Evolutionary conservation across 1,140 invertebrate species (phyloP), one percentile per base, ranked within the genome.

Genomic region (Orius insidiosus): DNA sequence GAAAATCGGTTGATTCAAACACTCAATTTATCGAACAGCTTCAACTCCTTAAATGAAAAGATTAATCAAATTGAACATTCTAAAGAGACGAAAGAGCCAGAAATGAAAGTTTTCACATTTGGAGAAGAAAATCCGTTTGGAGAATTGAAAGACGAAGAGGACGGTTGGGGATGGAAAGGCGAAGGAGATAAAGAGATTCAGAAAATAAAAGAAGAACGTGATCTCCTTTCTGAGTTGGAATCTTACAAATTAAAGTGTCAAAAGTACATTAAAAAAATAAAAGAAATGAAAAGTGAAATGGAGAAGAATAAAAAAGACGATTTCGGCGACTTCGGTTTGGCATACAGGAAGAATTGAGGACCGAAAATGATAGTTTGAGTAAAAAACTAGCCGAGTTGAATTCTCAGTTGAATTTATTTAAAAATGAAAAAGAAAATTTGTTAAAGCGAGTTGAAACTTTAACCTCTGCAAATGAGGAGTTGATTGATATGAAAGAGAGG

Each of bases 401-500:
- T 40, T 60, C 63, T 34, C 72, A 75, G 37, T 54, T 70, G 7
- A 70, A 69, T 18, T 73, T 71, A 58, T 65, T 74, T 19, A 67
- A 68, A 44, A 51, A 56, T 0, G 81, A 85, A 48, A 80, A 76
- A 55, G 74, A 76, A 47, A 64, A 65, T 52, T 55, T 83, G 5
- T 50, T 67, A 11, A 82, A 85, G 54, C 70, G 72, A 59, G 69
- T 85, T 43, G 82, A 85, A 51, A 69, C 81, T 5, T 59, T 89
- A 7, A 73, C 74, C 2, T 67, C 73, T 13, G 79, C 80, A n/a
- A 85, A 86, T 58, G 80, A 85, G 32, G 69, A 73, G 40, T 70
- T 84, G 52, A 59, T 75, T 2, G 80, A 85, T 56, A 72, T 79
- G 60, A 85, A 85, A 62, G 81, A 86, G 58, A 75, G 76, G 48